Percentiles rank a stretch among this genome's conserved stretches.
phyloP scores from a whole-genome alignment of 1,140 invertebrate species.

The Diuraphis noxia region DNA sequence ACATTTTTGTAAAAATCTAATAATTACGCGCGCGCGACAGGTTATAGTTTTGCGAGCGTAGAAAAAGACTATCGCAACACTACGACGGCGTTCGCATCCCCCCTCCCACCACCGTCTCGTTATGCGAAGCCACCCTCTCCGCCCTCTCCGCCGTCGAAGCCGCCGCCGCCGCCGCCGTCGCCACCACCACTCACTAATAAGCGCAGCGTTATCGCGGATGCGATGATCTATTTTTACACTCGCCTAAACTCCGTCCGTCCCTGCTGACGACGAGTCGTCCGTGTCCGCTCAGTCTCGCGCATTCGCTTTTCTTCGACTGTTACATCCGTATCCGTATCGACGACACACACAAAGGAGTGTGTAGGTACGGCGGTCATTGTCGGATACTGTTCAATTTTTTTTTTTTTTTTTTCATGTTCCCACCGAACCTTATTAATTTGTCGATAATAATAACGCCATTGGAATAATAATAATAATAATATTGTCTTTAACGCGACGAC shows the following conservation, averaged over 20 bases:
- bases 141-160: neutral
- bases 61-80: neutral
- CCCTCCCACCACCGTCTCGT: too few species aligned
- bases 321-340: neutral
- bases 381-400: neutral
- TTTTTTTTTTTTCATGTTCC: neutral
- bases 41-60: neutral
- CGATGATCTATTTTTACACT: conserved; percentile 44
- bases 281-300: conserved; percentile 9
- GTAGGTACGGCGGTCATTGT: neutral
- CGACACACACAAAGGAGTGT: neutral
- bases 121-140: too few species aligned
- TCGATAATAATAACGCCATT: too few species aligned
- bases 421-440: too few species aligned
- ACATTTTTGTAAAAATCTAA: neutral
- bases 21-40: neutral
- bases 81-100: neutral
- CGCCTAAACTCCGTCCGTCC: conserved; percentile 29
- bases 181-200: neutral
- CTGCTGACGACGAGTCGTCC: conserved; percentile 32
- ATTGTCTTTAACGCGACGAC: neutral
- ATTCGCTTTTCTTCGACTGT: neutral
- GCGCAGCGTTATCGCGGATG: conserved; percentile 24
- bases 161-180: neutral
- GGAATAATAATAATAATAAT: neutral